Base-by-base conservation (phyloP, 2,888 invertebrate genomes). In the Heliconius charithonia region DNA sequence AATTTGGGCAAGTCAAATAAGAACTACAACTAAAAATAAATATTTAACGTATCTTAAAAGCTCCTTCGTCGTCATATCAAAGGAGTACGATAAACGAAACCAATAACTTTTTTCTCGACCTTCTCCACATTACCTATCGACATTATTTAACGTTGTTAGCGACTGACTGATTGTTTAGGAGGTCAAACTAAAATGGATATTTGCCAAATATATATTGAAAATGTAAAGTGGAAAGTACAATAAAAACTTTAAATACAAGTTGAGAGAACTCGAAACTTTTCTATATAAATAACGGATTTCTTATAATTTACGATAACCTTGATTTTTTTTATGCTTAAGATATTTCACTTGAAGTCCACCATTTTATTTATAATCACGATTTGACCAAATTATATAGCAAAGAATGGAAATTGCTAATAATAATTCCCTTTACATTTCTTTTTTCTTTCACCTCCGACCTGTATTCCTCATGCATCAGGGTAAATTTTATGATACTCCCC, bases 181-280 rank as follows among this genome's bases (percentile, higher is more conserved):
- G 66, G 73, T 77, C 59, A 27, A 63, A 73, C 72, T 41, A 76
- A 74, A 74, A 62, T 80, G 80, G 80, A 79, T 56, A 70, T 45
- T 37, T 76, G 78, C 78, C 80, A 80, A 76, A 76, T 75, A 77
- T 67, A 45, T 70, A 56, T 74, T 37, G 67, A 70, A 76, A 77
- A 69, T 70, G 27, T 63, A 32, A 13, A 62, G 51, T 37, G 69
- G 45, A 63, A 72, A 45, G 63, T 62, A 63, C 63, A 74, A 63
- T 45, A 74, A 74, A 69, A 72, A 59, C 32, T 72, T 32, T 25
- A 32, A 59, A 59, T 59, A 72, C 25, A 59, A 59, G 37, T 25
- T 25, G 59, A 37, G 72, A 59, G n/a, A 59, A n/a, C 32, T 56
- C 59, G 32, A 72, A 72, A 72, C 32, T 59, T 59, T 72, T 72